Evolutionary conservation across 2,113 vertebrate species (phyloP), one percentile per base, ranked within the genome.

Genomic region (Antechinus stuartii): DNA sequence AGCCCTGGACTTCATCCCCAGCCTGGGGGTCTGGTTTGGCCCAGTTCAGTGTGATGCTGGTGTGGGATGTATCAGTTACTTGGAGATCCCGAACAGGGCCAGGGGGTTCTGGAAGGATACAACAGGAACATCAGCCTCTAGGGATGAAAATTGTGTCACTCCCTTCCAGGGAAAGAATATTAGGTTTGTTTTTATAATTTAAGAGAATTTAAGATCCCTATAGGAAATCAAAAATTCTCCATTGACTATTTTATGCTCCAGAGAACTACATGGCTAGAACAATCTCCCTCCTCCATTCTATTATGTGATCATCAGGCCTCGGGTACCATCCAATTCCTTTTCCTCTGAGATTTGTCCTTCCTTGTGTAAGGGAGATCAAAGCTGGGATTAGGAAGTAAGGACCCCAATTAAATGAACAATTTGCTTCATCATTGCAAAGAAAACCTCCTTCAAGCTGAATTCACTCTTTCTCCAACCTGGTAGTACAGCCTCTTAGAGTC

Each of bases 21-120:
- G 98, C 92, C 91, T 98, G 95, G 30, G 96, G 50, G 46, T 98
- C 98, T 10, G 99, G 99, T 96, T 96, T 98, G 68, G 57, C 98
- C 99, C 99, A 99, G 76, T 98, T 98, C 96, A 99, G 96, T 76
- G 98, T 98, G 96, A 99, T 96, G 30, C 98, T 99, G 94, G 96
- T 99, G 96, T 99, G 98, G n/a, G 98, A 98, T 0, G 99, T 99
- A 96, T 99, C 99, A 68, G 98, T 99, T 98, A 99, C 98, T 96
- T 98, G 99, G 47, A 99, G 98, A 91, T 99, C 99, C 89, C 93
- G 98, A 95, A 99, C 99, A 92, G 98, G 98, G 92, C 99, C 99
- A 1, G 99, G 99, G n/a, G 98, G 96, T 97, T 99, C 99, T 99
- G 98, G 97, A 25, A 50, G 1, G 57, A 90, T 35, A 61, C 11